Base-by-base conservation (phyloP, 2,888 invertebrate genomes). In the Argyresthia goedartella region DNA sequence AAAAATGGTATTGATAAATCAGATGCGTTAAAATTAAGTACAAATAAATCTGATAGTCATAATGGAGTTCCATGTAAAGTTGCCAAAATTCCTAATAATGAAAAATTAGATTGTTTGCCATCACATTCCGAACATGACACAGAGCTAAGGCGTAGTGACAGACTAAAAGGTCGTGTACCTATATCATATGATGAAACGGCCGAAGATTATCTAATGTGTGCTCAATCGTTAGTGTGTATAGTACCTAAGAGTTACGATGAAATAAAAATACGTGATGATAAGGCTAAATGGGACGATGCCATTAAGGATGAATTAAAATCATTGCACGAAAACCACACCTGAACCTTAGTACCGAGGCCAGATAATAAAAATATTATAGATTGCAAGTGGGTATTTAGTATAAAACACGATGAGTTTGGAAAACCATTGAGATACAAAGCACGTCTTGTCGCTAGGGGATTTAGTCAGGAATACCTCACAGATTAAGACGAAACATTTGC, bases 391-490 rank as follows among this genome's bases (percentile, higher is more conserved):
- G 36, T 62, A 10, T 61, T 60, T 50, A 56, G 53, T 9, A 55
- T 59, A 6, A 64, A 62, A 55, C 50, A 55, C 49, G 57, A 60
- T 54, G 59, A 56, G 44, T 57, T 53, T 43, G 60, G 62, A 33
- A 56, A 60, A 45, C 59, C 58, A 25, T 14, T 52, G 7, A 53
- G 50, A 50, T 62, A 61, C 45, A 61, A 64, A 52, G 62, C 65
- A 9, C 57, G 63, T 41, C 50, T 66, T 8, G 64, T 67, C 15
- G 64, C 65, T 11, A 57, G 59, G 52, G 65, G 65, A 11, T 69
- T 62, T 59, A 62, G 58, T 34, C 66, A 68, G 50, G 50, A 60
- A 51, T 56, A 62, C 35, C 47, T 54, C 35, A 56, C 54, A 9
- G 59, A 64, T 49, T 66, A n/a, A n/a, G n/a, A 62, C 55, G 36